Conservation (phyloP, 2,888 invertebrate genomes). For the Leptinotarsa haldemani region DNA sequence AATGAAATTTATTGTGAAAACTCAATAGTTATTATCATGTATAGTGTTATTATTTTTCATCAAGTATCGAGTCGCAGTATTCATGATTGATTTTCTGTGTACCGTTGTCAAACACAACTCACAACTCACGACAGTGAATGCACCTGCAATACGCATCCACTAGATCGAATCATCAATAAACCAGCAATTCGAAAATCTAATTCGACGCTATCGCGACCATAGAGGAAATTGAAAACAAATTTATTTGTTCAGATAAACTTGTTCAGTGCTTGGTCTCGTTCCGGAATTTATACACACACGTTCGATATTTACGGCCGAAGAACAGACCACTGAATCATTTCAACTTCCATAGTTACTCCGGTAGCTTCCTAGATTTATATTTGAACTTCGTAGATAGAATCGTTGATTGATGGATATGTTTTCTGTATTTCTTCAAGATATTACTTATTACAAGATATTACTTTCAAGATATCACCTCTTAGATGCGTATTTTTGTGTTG, state of each 20-base stretch:
- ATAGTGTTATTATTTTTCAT: too few relatives aligned
- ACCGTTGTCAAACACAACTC: too few relatives aligned
- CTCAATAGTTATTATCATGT: too few relatives aligned
- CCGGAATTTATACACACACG: slow-evolving; percentile 18
- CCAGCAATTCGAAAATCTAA: slow-evolving; percentile 37
- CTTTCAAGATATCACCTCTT: too few relatives aligned
- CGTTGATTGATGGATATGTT: slow-evolving; percentile 16
- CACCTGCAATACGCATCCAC: slow-evolving; percentile 2
- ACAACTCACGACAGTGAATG: slow-evolving; percentile 7
- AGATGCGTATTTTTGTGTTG: too few relatives aligned
- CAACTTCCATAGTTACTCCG: slow-evolving; percentile 24
- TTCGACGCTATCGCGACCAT: slow-evolving; percentile 31
- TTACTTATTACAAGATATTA: too few relatives aligned
- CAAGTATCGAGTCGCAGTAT: too few relatives aligned
- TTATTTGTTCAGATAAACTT: slow-evolving; percentile 45
- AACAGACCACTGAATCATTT: slow-evolving; percentile 28
- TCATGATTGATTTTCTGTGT: too few relatives aligned
- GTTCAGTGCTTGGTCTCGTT: slow-evolving; percentile 22
- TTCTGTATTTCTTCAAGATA: slow-evolving; percentile 7
- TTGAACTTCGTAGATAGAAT: slow-evolving; percentile 13
- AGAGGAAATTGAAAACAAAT: slow-evolving; percentile 47
- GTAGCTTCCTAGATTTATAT: slow-evolving; percentile 17
- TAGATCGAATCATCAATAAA: slow-evolving; percentile 26
- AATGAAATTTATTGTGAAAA: too few relatives aligned
- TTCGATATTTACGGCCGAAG: slow-evolving; percentile 29